Conservation (phyloP, 2,888 invertebrate genomes). For the Andrena flavipes region DNA sequence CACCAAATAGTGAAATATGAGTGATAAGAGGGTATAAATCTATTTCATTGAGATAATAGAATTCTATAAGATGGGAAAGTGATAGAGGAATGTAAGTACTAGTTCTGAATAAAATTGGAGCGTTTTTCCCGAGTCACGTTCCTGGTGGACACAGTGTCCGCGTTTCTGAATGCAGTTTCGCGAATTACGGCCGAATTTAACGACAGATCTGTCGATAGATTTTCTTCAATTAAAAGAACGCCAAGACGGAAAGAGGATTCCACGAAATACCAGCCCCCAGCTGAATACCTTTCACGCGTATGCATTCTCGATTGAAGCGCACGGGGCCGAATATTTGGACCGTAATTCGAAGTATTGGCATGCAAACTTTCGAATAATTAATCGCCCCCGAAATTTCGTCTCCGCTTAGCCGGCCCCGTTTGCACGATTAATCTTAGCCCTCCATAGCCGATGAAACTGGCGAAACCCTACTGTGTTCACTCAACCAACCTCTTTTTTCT, state of each 20-base stretch:
- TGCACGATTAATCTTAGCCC: conserved; percentile 65
- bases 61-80: too few relatives aligned
- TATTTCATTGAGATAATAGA: too few relatives aligned
- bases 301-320: conserved; percentile 19
- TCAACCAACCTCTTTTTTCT: neutral
- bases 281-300: conserved; percentile 37
- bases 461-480: conserved; percentile 22
- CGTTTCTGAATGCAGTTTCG: conserved; percentile 18
- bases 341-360: conserved; percentile 36
- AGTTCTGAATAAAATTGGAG: conserved; percentile 14
- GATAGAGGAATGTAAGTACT: neutral
- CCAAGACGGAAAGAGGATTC: conserved; percentile 36
- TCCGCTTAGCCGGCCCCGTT: conserved; percentile 21
- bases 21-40: too few relatives aligned
- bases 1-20: neutral
- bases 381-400: conserved; percentile 65
- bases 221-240: conserved; percentile 42
- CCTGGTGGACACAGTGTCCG: neutral
- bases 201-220: conserved; percentile 46
- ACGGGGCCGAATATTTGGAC: conserved; percentile 39
- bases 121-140: conserved; percentile 25
- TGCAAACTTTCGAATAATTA: conserved; percentile 67
- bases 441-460: conserved; percentile 26
- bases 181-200: conserved; percentile 29
- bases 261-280: conserved; percentile 26